phyloP scores from a whole-genome alignment of 2,888 invertebrate species.

The Pseudanteris insignis region DNA sequence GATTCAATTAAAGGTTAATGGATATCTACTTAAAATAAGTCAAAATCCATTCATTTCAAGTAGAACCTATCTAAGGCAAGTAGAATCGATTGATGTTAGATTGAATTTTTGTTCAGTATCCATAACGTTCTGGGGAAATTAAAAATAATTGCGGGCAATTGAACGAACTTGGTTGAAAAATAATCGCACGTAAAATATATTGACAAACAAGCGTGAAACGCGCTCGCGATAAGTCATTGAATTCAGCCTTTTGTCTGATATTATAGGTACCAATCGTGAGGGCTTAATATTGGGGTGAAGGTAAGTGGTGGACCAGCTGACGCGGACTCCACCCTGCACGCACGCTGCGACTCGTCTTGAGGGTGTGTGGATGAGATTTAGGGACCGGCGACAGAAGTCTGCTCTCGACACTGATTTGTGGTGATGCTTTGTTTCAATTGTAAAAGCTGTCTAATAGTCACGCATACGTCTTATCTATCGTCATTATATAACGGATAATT shows the following conservation, averaged over 20 bases:
- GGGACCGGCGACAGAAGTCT: constrained; percentile 65
- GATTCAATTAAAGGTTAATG: too few species aligned
- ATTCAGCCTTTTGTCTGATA: constrained; percentile 64
- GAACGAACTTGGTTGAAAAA: constrained; percentile 37
- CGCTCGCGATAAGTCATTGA: constrained; percentile 61
- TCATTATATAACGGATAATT: neutral
- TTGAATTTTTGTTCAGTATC: too few species aligned
- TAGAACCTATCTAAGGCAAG: too few species aligned
- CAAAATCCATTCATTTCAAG: too few species aligned
- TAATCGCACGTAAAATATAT: constrained; percentile 32
- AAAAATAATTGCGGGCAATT: too few species aligned
- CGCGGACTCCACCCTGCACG: constrained; percentile 66
- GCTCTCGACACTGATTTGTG: constrained; percentile 67
- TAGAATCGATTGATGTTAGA: too few species aligned
- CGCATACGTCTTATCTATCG: constrained; percentile 32
- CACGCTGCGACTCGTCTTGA: constrained; percentile 65
- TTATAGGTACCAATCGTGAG: constrained; percentile 66
- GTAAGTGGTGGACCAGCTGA: constrained; percentile 71
- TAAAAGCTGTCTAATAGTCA: constrained; percentile 48
- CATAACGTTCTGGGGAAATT: too few species aligned
- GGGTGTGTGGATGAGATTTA: constrained; percentile 67
- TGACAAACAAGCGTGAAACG: constrained; percentile 49
- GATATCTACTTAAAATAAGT: too few species aligned
- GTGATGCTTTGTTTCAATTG: constrained; percentile 65
- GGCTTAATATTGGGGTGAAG: constrained; percentile 67